These are phyloP conservation scores for Orius insidiosus DNA, from an alignment of 1,140 invertebrate species.

Conservation along the genomic window DNA sequence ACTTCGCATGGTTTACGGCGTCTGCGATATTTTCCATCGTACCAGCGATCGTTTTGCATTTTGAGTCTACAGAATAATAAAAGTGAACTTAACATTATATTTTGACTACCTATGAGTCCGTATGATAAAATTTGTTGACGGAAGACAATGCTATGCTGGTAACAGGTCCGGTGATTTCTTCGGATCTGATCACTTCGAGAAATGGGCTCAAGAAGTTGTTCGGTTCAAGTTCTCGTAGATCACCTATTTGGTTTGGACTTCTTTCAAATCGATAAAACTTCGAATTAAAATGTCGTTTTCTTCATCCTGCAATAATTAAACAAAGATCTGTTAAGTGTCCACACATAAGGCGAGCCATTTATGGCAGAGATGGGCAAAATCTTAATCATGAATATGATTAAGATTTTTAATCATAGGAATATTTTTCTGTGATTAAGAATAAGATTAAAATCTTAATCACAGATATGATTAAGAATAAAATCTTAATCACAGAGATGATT, in stretches of 20 bases:
- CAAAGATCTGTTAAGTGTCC: no score
- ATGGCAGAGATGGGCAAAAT: no score
- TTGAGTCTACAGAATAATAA: slow-evolving; percentile 42
- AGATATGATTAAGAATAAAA: no score
- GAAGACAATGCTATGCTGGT: slow-evolving; percentile 83
- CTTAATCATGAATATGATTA: no score
- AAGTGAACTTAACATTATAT: not conserved
- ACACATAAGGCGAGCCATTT: no score
- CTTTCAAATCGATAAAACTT: slow-evolving; percentile 65
- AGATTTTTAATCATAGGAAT: no score
- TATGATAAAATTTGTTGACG: slow-evolving; percentile 90
- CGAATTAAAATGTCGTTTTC: slow-evolving; percentile 65
- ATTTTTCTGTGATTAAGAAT: no score
- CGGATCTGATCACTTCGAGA: slow-evolving; percentile 84
- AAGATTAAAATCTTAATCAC: no score
- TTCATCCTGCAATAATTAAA: slow-evolving; percentile 46
- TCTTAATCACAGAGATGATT: no score
- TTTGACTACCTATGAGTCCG: slow-evolving; percentile 60
- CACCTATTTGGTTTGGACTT: slow-evolving; percentile 55
- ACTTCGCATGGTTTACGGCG: slow-evolving; percentile 89
- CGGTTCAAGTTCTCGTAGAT: slow-evolving; percentile 65
- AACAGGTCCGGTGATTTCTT: slow-evolving; percentile 85
- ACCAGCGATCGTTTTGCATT: slow-evolving; percentile 49
- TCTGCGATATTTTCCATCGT: slow-evolving; percentile 89
- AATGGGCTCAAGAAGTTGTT: slow-evolving; percentile 55